Evolutionary conservation across 2,113 vertebrate species (phyloP).

Genomic region (Rhinoderma darwinii): DNA sequence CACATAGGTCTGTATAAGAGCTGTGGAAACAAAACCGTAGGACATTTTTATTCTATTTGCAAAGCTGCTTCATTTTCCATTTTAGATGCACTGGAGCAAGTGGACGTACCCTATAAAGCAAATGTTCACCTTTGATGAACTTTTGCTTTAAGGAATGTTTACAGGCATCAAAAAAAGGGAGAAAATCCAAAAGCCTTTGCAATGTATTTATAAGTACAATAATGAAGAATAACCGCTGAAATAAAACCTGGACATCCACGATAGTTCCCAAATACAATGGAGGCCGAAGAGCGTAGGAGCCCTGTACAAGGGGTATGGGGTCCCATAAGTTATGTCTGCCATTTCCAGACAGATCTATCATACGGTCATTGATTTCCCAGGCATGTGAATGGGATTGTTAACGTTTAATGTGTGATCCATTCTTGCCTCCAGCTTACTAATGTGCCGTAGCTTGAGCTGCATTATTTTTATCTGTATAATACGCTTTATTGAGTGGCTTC

Average conservation of each 20-base stretch:
- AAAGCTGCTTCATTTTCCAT: neutral
- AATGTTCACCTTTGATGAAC: neutral
- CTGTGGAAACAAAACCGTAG: too few species aligned
- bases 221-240: too few species aligned
- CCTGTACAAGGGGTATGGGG: too few species aligned
- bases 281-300: too few species aligned
- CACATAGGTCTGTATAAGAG: too few species aligned
- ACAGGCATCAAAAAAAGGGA: neutral
- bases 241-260: too few species aligned
- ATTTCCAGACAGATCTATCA: conserved; percentile 30
- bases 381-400: conserved; percentile 43
- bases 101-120: neutral
- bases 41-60: too few species aligned
- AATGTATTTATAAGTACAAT: too few species aligned
- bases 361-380: conserved; percentile 48
- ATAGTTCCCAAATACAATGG: too few species aligned
- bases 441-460: neutral
- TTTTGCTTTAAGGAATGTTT: conserved; percentile 20
- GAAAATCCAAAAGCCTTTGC: neutral
- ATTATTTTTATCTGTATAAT: neutral
- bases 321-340: neutral
- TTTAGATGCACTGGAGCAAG: neutral
- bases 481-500: neutral
- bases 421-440: conserved; percentile 30
- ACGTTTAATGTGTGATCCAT: conserved; percentile 48